These are phyloP conservation scores for Chrysemys picta DNA, from an alignment of 2,113 vertebrate genomes.

Conservation along the genomic window DNA sequence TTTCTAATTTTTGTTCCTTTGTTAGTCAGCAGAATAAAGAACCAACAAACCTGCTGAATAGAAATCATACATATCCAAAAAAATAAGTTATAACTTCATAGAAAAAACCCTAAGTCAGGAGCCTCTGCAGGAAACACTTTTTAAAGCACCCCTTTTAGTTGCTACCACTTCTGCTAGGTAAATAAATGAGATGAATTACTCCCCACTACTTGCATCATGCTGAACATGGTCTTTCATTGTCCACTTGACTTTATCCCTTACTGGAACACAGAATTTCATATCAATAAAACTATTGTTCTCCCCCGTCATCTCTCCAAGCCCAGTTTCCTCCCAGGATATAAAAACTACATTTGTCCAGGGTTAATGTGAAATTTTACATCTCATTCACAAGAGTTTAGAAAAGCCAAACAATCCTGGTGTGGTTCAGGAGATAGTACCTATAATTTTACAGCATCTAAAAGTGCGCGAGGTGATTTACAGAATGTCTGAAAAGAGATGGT, in stretches of 20 bases:
- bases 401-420: not conserved
- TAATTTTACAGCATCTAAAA: not conserved
- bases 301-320: not conserved
- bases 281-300: not conserved
- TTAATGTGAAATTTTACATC: not conserved
- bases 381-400: not conserved
- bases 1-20: not conserved
- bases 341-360: not conserved
- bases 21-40: not conserved
- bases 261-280: not conserved
- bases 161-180: not conserved
- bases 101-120: not conserved
- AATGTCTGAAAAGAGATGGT: conserved; percentile 2
- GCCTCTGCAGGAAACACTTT: not conserved
- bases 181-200: not conserved
- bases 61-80: not conserved
- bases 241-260: not conserved
- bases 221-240: not conserved
- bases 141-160: fast-evolving
- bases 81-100: fast-evolving
- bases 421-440: conserved; percentile 1
- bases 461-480: not conserved
- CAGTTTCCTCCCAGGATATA: not conserved
- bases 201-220: not conserved
- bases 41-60: not conserved